These are phyloP conservation scores for Eidolon helvum DNA, from an alignment of 2,113 vertebrate genomes.

Conservation along the genomic window DNA sequence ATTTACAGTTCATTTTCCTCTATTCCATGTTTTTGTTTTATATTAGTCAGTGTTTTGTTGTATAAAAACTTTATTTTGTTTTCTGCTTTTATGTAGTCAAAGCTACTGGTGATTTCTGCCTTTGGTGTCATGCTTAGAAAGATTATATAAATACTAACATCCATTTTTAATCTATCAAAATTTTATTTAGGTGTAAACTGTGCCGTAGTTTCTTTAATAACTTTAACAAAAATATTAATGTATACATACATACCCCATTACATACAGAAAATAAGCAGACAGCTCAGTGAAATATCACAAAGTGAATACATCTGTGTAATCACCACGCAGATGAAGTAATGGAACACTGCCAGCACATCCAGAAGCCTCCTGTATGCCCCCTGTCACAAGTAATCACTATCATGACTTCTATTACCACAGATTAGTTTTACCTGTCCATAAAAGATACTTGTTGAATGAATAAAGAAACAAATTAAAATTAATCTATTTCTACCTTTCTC, in stretches of 20 bases:
- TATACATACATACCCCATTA: neutral
- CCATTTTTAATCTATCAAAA: neutral
- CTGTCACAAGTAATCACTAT: neutral
- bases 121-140: conserved; percentile 7
- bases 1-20: neutral
- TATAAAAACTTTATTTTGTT: neutral
- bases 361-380: neutral
- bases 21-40: neutral
- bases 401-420: neutral
- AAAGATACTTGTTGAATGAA: conserved; percentile 5
- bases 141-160: conserved; percentile 1
- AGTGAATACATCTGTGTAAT: neutral
- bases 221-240: neutral
- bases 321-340: neutral
- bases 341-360: neutral
- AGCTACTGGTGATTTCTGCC: conserved; percentile 5
- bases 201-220: neutral
- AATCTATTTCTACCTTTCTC: neutral
- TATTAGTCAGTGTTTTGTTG: neutral
- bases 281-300: neutral
- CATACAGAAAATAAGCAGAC: neutral
- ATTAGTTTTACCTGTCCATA: neutral
- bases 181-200: conserved; percentile 2
- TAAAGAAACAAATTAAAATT: conserved; percentile 17
- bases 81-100: neutral